Evolutionary conservation across 2,113 vertebrate genomes (phyloP).

Genomic region (Hippocampus mohnikei): DNA sequence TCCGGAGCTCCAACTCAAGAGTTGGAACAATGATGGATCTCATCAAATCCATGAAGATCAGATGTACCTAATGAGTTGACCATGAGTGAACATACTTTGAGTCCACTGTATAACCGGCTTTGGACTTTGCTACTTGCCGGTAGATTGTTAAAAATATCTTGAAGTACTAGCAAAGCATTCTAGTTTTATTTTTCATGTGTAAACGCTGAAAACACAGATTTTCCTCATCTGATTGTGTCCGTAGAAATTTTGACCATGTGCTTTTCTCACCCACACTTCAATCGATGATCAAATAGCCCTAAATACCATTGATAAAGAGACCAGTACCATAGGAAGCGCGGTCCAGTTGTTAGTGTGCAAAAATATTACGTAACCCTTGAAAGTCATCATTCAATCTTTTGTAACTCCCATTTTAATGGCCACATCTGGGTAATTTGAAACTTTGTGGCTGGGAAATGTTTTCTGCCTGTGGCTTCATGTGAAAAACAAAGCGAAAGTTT

Average conservation of each 20-base stretch:
- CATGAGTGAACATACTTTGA: not conserved
- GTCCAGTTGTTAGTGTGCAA: constrained; percentile 15
- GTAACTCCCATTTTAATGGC: not conserved
- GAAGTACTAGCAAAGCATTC: not conserved
- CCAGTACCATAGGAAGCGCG: not conserved
- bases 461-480: not conserved
- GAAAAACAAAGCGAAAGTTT: not conserved
- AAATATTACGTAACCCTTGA: constrained; percentile 11
- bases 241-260: not conserved
- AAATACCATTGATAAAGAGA: not conserved
- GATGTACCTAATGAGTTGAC: not conserved
- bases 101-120: not conserved
- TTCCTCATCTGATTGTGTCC: constrained; percentile 9
- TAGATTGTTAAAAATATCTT: not conserved
- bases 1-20: not conserved
- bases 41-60: not conserved
- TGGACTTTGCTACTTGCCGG: not conserved
- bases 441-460: not conserved
- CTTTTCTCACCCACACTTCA: not conserved
- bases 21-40: not conserved
- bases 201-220: constrained; percentile 36
- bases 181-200: not conserved
- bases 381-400: not conserved
- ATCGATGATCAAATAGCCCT: not conserved
- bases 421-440: constrained; percentile 2